A percentile compares a stretch with the other conserved stretches of the same genome.
These are phyloP conservation scores for Leptarthrus brevirostris DNA, from an alignment of 2,888 invertebrate species.

Conservation along the genomic window DNA sequence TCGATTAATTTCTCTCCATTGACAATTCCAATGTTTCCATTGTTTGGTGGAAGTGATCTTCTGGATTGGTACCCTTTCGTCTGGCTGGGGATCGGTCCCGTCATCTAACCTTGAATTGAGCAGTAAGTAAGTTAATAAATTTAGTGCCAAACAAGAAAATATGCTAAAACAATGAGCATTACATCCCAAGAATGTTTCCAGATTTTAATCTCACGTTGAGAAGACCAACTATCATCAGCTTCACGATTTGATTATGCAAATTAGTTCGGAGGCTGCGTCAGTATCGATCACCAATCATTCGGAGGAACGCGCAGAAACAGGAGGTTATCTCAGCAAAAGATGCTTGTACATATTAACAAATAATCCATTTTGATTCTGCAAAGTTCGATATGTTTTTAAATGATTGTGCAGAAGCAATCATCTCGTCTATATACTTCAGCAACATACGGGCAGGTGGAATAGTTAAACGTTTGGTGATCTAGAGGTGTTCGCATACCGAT, in stretches of 20 bases:
- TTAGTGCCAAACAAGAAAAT: constrained; percentile 19
- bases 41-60: constrained; percentile 33
- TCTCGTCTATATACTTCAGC: neutral
- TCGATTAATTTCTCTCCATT: constrained; percentile 45
- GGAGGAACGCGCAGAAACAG: neutral
- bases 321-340: constrained; percentile 1
- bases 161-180: constrained; percentile 19
- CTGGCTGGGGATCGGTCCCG: constrained; percentile 9
- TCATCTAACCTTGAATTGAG: constrained; percentile 25
- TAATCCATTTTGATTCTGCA: neutral
- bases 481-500: neutral
- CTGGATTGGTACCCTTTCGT: constrained; percentile 4
- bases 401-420: neutral
- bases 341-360: neutral
- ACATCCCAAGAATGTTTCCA: neutral
- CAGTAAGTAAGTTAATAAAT: constrained; percentile 35
- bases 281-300: constrained; percentile 36
- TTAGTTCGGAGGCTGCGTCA: constrained; percentile 25
- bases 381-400: neutral
- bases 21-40: constrained; percentile 41
- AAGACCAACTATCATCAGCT: constrained; percentile 25
- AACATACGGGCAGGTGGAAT: neutral
- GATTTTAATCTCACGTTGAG: constrained; percentile 9
- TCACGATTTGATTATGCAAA: constrained; percentile 35
- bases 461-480: neutral